Evolutionary conservation across 2,888 invertebrate species (phyloP).

Genomic region (Malachius bipustulatus): DNA sequence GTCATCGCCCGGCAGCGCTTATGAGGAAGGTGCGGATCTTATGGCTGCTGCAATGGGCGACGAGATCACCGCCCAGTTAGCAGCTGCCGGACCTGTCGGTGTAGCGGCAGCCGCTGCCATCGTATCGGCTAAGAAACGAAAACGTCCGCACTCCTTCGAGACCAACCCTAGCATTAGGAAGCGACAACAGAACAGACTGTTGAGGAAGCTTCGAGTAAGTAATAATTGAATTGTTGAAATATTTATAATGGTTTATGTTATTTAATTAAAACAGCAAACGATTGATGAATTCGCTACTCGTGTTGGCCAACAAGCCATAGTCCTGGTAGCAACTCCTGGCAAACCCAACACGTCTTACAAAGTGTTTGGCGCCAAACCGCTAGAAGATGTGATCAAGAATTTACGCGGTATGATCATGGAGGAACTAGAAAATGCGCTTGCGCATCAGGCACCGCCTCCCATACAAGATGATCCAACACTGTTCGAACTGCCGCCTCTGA

Average conservation of each 20-base stretch:
- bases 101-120: conserved; percentile 96
- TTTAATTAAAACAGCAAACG: conserved; percentile 55
- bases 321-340: conserved; percentile 90
- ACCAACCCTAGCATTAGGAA: conserved; percentile 94
- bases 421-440: conserved; percentile 84
- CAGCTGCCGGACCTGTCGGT: conserved; percentile 89
- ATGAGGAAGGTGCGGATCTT: conserved; percentile 72
- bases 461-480: conserved; percentile 82
- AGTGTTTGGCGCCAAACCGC: conserved; percentile 92
- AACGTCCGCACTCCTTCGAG: conserved; percentile 91
- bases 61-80: conserved; percentile 91
- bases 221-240: too few relatives aligned
- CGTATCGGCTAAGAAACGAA: conserved; percentile 88
- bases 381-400: conserved; percentile 91
- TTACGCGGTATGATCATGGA: conserved; percentile 87
- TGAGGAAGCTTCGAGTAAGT: conserved; percentile 71
- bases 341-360: conserved; percentile 93
- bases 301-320: conserved; percentile 94
- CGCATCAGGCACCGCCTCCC: conserved; percentile 83
- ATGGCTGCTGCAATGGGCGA: conserved; percentile 79
- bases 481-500: conserved; percentile 90
- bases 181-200: conserved; percentile 84
- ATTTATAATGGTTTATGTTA: conserved; percentile 9
- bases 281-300: conserved; percentile 95
- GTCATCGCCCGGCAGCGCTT: conserved; percentile 64